Evolutionary conservation across 2,888 invertebrate genomes (phyloP), one percentile per base, ranked within the genome.

Genomic region (Epinotia brunnichana): DNA sequence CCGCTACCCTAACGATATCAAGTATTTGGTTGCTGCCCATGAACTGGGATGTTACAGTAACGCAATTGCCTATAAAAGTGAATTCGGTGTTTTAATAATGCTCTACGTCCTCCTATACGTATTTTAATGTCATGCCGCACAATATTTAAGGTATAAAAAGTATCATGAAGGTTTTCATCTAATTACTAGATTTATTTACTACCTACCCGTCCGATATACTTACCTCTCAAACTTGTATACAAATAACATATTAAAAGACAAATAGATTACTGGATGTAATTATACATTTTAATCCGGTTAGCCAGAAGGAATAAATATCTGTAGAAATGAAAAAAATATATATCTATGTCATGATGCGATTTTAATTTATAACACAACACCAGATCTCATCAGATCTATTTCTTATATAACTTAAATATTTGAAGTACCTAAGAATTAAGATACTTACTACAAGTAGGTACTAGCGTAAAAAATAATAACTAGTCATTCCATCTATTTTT

Each of bases 1-100:
- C 44, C 76, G 77, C 10, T 77, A 69, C 60, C 77, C 77, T 15
- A 76, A 78, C 44, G 77, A 78, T 39, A 57, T 78, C 10, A 78
- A 77, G 62, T 78, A 76, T 73, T 63, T 73, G 41, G 74, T 78
- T 7, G 74, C 75, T 2, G 76, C 76, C 17, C 77, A 77, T 48
- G 77, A 78, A 56, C 74, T 78, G 2, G 77, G 76, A 41, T 78
- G 77, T 48, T 76, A 72, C 44, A 76, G 62, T 59, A 62, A 24
- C 41, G 70, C 74, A 13, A 48, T 54, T 21, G 15, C 4, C 7
- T 41, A 21, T 10, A 24, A 29, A 44, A 19, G n/a, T 15, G 56
- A 39, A 57, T 51, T 72, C n/a, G 9, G 35, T 48, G 35, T 48
- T 61, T 15, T 67, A 19, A 19, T 35, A 21, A 15, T 67, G 15